Evolutionary conservation across 2,888 invertebrate species (phyloP), one percentile per base, ranked within the genome.

Genomic region (Epiblema foenella): DNA sequence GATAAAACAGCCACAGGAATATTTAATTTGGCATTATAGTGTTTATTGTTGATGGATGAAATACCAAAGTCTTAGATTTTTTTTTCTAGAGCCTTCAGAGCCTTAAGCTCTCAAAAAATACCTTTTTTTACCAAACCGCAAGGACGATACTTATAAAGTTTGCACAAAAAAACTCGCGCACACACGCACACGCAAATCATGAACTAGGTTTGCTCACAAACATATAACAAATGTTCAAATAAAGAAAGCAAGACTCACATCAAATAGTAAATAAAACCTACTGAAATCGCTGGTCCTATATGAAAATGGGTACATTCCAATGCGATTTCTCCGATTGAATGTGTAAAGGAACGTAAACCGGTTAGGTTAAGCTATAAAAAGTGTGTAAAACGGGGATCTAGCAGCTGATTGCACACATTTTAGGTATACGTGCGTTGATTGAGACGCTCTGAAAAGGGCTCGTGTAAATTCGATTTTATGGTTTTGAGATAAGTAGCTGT

Each of bases 391-490:
- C 46, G 42, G 42, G 24, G 42, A n/a, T 17, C 57, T 0, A 24
- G 24, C 15, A 59, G 18, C 59, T 46, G 20, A 60, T 60, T 60
- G 46, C 60, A 60, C 42, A 37, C 0, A 24, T 24, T n/a, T 46
- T 59, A 46, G 24, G 46, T 60, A 60, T 46, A 60, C 46, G 60
- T 60, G 33, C 46, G 46, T 46, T 46, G 46, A 60, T 60, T 60
- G 60, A 60, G 42, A 46, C 46, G 60, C 42, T 42, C 42, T 24
- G 42, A 37, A 57, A 57, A 57, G 37, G 24, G 60, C 24, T 10
- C 11, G 18, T 8, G 15, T 59, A n/a, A 60, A 15, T 42, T 10
- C 46, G 24, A 8, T 60, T 60, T 60, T 60, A 60, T 46, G 24
- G 24, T n/a, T 56, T 1, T 5, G 15, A 29, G 24, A 24, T 0